A percentile compares a stretch with the other conserved stretches of the same genome.
Conservation (phyloP, 2,797 vertebrate genomes). For the Cyclopterus lumpus region DNA sequence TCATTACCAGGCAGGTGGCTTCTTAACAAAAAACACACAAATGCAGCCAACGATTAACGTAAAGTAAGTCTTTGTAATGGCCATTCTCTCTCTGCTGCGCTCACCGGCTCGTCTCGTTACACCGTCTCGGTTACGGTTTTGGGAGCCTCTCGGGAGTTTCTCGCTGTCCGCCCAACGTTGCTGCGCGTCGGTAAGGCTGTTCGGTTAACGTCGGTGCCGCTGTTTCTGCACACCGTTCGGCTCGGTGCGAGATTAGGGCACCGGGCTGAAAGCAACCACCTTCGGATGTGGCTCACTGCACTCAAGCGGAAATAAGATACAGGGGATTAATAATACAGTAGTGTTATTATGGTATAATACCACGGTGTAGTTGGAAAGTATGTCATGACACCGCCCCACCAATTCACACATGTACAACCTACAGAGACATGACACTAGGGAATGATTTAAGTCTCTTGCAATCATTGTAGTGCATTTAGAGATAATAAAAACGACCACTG, state of each 20-base stretch:
- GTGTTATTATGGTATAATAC: not conserved
- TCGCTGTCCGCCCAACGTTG: slow-evolving; percentile 17
- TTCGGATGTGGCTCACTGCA: not conserved
- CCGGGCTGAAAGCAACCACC: slow-evolving; percentile 5
- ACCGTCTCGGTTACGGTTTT: not conserved
- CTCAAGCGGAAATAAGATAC: not conserved
- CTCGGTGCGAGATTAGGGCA: slow-evolving; percentile 31
- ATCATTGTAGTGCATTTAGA: not conserved
- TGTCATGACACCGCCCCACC: not conserved
- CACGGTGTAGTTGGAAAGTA: not conserved
- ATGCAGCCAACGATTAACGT: not conserved
- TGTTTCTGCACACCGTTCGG: slow-evolving; percentile 24
- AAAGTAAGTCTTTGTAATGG: slow-evolving; percentile 31
- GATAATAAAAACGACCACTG: not conserved
- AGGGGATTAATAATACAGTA: not conserved
- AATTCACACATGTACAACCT: not conserved
- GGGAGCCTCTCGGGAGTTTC: slow-evolving; percentile 8
- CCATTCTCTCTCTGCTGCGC: not conserved
- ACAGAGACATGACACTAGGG: not conserved
- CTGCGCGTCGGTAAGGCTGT: slow-evolving; percentile 69
- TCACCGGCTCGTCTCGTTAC: slow-evolving; percentile 10
- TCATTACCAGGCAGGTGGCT: not conserved
- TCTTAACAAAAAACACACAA: not conserved
- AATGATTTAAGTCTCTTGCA: not conserved
- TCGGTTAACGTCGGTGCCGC: not conserved